These are phyloP conservation scores for Okamejei kenojei DNA, from an alignment of 2,797 vertebrate species.

Conservation along the genomic window DNA sequence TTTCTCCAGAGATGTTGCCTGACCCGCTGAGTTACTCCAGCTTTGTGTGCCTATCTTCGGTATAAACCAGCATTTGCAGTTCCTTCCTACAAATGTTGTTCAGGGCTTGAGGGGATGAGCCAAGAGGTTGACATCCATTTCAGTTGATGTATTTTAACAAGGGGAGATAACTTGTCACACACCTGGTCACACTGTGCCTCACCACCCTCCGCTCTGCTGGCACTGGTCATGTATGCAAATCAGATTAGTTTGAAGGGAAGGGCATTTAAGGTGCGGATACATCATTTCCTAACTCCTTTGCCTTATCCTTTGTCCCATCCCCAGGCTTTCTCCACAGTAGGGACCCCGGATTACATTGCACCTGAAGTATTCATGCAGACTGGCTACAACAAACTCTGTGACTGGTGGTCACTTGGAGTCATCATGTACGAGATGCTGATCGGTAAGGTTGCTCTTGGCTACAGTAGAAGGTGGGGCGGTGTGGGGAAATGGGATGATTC, in stretches of 20 bases:
- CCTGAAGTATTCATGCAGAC: slow-evolving; percentile 86
- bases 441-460: slow-evolving; percentile 55
- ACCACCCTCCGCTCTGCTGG: background rate
- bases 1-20: no score
- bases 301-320: slow-evolving; percentile 29
- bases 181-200: background rate
- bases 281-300: background rate
- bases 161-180: background rate
- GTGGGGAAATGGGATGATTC: background rate
- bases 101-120: no score
- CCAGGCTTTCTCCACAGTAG: slow-evolving; percentile 82
- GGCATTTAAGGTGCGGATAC: no score
- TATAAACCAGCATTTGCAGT: no score
- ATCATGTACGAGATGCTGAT: slow-evolving; percentile 90
- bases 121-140: background rate
- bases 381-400: slow-evolving; percentile 83
- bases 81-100: no score
- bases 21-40: no score
- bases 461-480: no score
- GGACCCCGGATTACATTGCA: slow-evolving; percentile 82
- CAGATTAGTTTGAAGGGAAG: background rate
- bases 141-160: background rate
- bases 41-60: no score
- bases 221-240: background rate
- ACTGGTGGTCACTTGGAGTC: slow-evolving; percentile 85